Base-by-base conservation (phyloP, 2,888 invertebrate species). In the Syrista parreyssii region DNA sequence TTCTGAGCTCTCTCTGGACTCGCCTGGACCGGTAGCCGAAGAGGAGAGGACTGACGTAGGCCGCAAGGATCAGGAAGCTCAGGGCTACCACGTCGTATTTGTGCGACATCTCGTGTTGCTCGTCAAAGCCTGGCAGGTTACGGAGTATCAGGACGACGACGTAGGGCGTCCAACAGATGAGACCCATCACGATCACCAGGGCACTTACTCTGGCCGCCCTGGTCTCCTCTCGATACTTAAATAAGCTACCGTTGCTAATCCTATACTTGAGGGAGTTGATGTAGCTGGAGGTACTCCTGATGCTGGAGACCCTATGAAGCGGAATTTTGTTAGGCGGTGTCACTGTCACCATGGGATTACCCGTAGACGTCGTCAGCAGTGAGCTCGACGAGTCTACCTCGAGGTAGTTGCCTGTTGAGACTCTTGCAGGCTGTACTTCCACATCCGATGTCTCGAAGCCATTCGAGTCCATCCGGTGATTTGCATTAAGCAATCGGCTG, bases 161-260 rank as follows among this genome's bases (percentile, higher is more conserved):
- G 86, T 93, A 93, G 0, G 94, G 93, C 30, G 93, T 89, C 94
- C 94, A 94, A 85, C 94, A 94, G 68, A 93, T 89, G 15, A 93
- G 89, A 76, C 93, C 94, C 91, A 96, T 95, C 68, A 96, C 93
- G 88, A 96, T 94, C 81, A 96, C 96, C 81, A 96, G 91, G 74
- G 95, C 95, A 88, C 97, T 97, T 76, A 98, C 97, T 83, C 97
- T 95, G 12, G 97, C 98, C 2, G 98, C 97, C 82, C 97, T 94
- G 84, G 97, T 96, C 92, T 98, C 98, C 89, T 98, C 98, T 76
- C 97, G 93, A 89, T 97, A 97, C 87, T 95, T 94, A 92, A 97
- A 97, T 81, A 96, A 93, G 73, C 96, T 96, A 40, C 96, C 96
- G 89, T 97, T 97, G 81, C 97, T 96, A 82, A 97, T 95, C 76